Percentiles rank a stretch among this genome's conserved stretches.
phyloP scores from a whole-genome alignment of 2,113 vertebrate genomes.

The Austrofundulus limnaeus region DNA sequence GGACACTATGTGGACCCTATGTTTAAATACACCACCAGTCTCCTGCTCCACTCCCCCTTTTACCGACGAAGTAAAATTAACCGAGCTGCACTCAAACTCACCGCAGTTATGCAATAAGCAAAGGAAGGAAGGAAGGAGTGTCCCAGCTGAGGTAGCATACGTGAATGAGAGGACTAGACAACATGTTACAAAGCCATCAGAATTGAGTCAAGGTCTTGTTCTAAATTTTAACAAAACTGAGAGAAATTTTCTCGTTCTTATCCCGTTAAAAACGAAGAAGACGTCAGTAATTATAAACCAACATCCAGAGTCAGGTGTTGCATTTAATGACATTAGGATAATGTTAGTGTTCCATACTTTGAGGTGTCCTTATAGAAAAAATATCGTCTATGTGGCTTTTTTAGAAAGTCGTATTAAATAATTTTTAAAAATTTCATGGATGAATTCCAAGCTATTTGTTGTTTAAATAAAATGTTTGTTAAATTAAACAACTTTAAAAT shows the following conservation, averaged over 20 bases:
- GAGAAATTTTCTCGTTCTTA: too few relatives aligned
- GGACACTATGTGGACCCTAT: conserved; percentile 50
- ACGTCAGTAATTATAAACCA: neutral
- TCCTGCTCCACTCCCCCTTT: neutral
- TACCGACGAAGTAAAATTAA: conserved; percentile 5
- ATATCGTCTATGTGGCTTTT: too few relatives aligned
- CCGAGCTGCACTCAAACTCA: conserved; percentile 15
- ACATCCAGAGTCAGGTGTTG: neutral
- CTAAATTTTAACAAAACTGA: too few relatives aligned
- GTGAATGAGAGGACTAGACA: too few relatives aligned
- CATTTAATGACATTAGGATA: neutral
- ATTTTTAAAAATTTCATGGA: too few relatives aligned
- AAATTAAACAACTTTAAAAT: too few relatives aligned
- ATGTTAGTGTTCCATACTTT: neutral
- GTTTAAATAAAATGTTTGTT: too few relatives aligned
- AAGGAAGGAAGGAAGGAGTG: conserved; percentile 49
- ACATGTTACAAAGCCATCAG: too few relatives aligned
- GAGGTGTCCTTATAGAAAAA: neutral
- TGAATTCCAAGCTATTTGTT: too few relatives aligned
- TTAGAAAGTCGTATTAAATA: too few relatives aligned
- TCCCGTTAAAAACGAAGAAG: too few relatives aligned
- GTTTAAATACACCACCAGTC: conserved; percentile 36
- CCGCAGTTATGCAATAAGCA: conserved; percentile 49
- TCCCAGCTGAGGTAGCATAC: neutral
- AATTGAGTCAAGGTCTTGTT: too few relatives aligned